Conservation (phyloP, 2,888 invertebrate species). For the Griposia aprilina region DNA sequence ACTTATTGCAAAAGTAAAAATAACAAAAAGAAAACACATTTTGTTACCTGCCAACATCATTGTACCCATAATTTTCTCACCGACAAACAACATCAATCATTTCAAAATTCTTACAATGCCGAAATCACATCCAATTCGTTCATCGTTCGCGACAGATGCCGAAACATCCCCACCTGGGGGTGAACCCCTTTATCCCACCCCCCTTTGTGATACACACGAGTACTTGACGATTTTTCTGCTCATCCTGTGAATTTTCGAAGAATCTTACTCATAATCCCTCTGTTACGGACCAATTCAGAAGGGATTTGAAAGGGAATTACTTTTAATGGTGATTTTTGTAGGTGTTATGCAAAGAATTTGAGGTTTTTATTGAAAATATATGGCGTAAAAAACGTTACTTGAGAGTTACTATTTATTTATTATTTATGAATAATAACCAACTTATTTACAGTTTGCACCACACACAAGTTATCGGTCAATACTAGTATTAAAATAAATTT, state of each 20-base stretch:
- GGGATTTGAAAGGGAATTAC: constrained; percentile 59
- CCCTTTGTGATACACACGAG: constrained; percentile 70
- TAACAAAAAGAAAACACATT: no score
- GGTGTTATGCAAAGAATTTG: constrained; percentile 11
- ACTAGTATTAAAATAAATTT: no score
- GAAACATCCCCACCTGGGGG: constrained; percentile 64
- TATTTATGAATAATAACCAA: no score
- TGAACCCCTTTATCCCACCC: constrained; percentile 64
- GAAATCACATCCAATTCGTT: constrained; percentile 61
- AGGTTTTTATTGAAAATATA: constrained; percentile 2
- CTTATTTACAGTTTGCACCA: no score
- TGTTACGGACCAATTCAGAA: constrained; percentile 54
- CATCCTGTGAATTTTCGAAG: constrained; percentile 66
- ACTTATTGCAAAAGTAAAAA: no score
- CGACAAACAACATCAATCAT: constrained; percentile 52
- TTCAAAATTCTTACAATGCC: constrained; percentile 39
- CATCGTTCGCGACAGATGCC: constrained; percentile 52
- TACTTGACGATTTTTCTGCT: constrained; percentile 74
- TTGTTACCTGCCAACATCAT: constrained; percentile 9
- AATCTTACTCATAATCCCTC: constrained; percentile 71
- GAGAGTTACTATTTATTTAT: no score
- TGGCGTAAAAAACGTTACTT: not conserved
- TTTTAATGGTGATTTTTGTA: constrained; percentile 48
- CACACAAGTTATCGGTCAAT: no score
- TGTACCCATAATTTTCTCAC: constrained; percentile 41